A percentile compares a stretch with the other conserved stretches of the same genome.
These are phyloP conservation scores for Tiliacea citrago DNA, from an alignment of 2,888 invertebrate species.

Conservation along the genomic window DNA sequence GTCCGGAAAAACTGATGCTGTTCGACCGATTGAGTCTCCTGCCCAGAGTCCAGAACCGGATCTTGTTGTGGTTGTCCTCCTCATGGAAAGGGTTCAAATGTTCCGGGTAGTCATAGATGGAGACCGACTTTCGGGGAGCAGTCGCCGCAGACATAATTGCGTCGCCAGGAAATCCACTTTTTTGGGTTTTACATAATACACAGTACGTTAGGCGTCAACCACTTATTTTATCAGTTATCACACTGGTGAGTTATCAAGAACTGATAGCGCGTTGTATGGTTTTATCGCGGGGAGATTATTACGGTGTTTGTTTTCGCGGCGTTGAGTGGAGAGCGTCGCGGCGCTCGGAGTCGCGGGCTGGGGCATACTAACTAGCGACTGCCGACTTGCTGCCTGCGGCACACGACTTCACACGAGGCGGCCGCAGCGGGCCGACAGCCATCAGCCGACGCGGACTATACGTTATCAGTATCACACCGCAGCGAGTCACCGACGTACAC, in stretches of 20 bases:
- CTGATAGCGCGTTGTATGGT: conserved; percentile 84
- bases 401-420: conserved; percentile 54
- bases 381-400: conserved; percentile 4
- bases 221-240: conserved; percentile 89
- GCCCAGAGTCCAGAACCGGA: conserved; percentile 91
- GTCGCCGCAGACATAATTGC: conserved; percentile 84
- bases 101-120: conserved; percentile 94
- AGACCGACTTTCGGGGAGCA: conserved; percentile 87
- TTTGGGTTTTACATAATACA: conserved; percentile 86
- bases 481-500: conserved; percentile 22
- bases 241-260: conserved; percentile 84
- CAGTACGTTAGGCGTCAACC: conserved; percentile 81
- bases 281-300: conserved; percentile 88
- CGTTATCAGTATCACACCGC: conserved; percentile 60
- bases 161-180: conserved; percentile 74
- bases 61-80: conserved; percentile 92
- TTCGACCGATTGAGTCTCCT: conserved; percentile 89
- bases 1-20: conserved; percentile 91
- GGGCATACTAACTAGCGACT: conserved; percentile 75
- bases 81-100: conserved; percentile 94
- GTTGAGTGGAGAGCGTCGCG: conserved; percentile 69
- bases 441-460: conserved; percentile 44
- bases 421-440: conserved; percentile 41
- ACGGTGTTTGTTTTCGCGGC: conserved; percentile 84
- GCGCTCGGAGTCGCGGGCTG: conserved; percentile 81